phyloP scores from a whole-genome alignment of 2,113 vertebrate genomes.

The Lichenostomus cassidix region DNA sequence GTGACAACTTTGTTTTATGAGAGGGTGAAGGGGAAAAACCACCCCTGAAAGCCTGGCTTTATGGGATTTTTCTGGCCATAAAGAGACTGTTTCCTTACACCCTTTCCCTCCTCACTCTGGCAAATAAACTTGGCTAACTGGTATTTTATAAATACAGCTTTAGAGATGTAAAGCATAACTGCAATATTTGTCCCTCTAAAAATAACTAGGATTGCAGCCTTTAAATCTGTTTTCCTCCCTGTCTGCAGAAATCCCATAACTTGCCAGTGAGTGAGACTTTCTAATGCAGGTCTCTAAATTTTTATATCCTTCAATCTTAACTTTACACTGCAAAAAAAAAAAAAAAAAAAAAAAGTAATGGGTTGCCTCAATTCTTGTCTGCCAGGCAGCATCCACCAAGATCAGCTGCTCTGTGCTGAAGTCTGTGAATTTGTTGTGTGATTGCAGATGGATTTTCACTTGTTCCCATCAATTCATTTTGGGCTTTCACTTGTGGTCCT shows the following conservation, averaged over 20 bases:
- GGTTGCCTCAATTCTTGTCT: background rate
- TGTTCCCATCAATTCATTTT: constrained; percentile 11
- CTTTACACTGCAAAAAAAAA: background rate
- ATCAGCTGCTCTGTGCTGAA: background rate
- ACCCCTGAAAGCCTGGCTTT: background rate
- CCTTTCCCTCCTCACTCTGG: background rate
- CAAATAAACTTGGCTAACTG: background rate
- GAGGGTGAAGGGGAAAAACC: background rate
- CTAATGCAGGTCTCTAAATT: background rate
- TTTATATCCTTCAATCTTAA: constrained; percentile 20
- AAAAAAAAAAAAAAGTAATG: background rate
- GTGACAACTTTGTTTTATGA: background rate
- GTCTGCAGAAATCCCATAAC: background rate
- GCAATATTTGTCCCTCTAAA: constrained; percentile 51
- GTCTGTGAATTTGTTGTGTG: background rate
- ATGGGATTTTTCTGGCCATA: background rate
- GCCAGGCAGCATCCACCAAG: background rate
- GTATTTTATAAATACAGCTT: background rate
- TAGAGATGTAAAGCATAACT: background rate
- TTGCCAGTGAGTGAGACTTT: background rate
- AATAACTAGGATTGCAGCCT: constrained; percentile 34
- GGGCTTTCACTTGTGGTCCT: background rate
- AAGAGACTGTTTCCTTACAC: background rate
- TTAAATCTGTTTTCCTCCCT: constrained; percentile 19
- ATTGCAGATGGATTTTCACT: constrained; percentile 5